These are phyloP conservation scores for Arrhopalites spinosus DNA, from an alignment of 2,888 invertebrate genomes.

Conservation along the genomic window DNA sequence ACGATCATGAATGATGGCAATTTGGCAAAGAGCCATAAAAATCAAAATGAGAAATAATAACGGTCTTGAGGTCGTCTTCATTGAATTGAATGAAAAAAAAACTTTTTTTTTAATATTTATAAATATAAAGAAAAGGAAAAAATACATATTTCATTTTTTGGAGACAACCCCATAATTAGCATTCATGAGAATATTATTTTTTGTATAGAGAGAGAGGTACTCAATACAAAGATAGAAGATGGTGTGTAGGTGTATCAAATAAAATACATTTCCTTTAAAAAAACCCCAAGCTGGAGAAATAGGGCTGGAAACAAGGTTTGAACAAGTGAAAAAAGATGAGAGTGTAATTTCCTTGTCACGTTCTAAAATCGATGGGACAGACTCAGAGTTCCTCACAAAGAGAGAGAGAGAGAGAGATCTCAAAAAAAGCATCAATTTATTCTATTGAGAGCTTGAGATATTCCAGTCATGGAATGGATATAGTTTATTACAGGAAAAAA, in stretches of 20 bases:
- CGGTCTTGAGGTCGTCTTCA: neutral
- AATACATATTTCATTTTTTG: too few relatives aligned
- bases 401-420: neutral
- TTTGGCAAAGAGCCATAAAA: slow-evolving; percentile 17
- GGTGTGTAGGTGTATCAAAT: too few relatives aligned
- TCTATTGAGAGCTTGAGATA: too few relatives aligned
- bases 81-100: too few relatives aligned
- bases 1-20: slow-evolving; percentile 11
- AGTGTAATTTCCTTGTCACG: slow-evolving; percentile 21
- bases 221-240: too few relatives aligned
- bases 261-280: neutral
- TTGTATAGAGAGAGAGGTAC: too few relatives aligned
- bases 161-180: neutral
- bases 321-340: neutral
- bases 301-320: neutral
- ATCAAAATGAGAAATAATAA: neutral
- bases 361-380: slow-evolving; percentile 5
- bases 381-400: neutral
- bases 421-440: neutral
- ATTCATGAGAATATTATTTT: too few relatives aligned
- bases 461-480: too few relatives aligned
- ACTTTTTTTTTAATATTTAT: neutral
- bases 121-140: too few relatives aligned
- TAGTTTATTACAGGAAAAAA: too few relatives aligned
- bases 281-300: neutral